Evolutionary conservation across 2,888 invertebrate species (phyloP).

Genomic region (Parnassius mnemosyne): DNA sequence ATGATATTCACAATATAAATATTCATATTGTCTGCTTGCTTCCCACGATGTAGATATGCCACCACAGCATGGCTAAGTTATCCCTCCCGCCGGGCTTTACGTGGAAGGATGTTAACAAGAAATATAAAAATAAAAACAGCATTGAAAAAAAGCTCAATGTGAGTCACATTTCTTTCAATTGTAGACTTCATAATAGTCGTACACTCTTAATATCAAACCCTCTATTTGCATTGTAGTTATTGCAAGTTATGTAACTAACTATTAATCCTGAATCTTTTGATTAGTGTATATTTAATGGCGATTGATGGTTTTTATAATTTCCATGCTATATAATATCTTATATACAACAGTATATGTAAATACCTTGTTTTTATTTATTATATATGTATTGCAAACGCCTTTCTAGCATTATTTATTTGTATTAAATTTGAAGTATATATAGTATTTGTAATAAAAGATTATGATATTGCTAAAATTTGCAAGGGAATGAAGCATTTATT

Average conservation of each 20-base stretch:
- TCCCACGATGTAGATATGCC: slow-evolving; percentile 64
- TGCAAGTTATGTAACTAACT: slow-evolving; percentile 7
- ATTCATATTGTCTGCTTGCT: slow-evolving; percentile 55
- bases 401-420: not conserved
- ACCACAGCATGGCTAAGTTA: slow-evolving; percentile 63
- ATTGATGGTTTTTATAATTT: not conserved
- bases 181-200: slow-evolving; percentile 23
- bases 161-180: slow-evolving; percentile 48
- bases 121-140: slow-evolving; percentile 60
- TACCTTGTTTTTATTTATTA: not conserved
- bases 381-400: not conserved
- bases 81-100: slow-evolving; percentile 70
- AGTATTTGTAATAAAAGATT: not conserved
- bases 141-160: slow-evolving; percentile 62
- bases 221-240: slow-evolving; percentile 10
- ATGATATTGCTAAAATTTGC: not conserved
- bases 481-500: not conserved
- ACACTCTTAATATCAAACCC: slow-evolving; percentile 18
- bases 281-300: slow-evolving; percentile 2
- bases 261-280: not conserved
- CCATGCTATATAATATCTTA: not conserved
- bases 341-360: not conserved
- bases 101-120: slow-evolving; percentile 71
- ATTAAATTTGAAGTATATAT: not conserved
- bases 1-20: slow-evolving; percentile 28